Evolutionary conservation across 2,888 invertebrate species (phyloP).

Genomic region (Apodemia duryi): DNA sequence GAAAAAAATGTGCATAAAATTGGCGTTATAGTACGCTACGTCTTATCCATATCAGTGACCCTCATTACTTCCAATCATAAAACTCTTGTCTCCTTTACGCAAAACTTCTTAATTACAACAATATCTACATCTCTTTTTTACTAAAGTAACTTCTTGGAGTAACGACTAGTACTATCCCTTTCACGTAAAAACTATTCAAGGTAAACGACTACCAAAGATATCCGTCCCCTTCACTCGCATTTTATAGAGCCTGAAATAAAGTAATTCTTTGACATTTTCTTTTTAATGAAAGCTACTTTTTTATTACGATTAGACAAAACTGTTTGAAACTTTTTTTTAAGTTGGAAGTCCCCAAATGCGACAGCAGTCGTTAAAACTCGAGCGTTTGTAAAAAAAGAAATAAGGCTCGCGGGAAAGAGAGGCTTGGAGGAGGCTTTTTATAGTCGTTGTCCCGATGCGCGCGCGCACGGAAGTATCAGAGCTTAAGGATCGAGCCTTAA

Average conservation of each 20-base stretch:
- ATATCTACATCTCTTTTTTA: conserved; percentile 69
- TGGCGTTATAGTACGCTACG: conserved; percentile 1
- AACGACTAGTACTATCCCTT: conserved; percentile 63
- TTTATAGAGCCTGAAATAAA: conserved; percentile 45
- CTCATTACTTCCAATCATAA: conserved; percentile 70
- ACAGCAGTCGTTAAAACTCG: conserved; percentile 49
- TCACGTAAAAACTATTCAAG: conserved; percentile 50
- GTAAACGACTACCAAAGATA: conserved; percentile 45
- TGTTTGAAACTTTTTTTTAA: conserved; percentile 48
- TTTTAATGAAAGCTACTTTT: conserved; percentile 46
- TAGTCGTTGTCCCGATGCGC: conserved; percentile 75
- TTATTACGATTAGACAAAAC: conserved; percentile 56
- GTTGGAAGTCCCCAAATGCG: conserved; percentile 54
- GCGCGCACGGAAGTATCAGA: conserved; percentile 72
- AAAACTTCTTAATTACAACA: conserved; percentile 65
- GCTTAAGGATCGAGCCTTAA: conserved; percentile 72
- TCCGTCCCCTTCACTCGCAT: conserved; percentile 51
- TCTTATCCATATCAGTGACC: conserved; percentile 62
- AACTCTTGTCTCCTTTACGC: conserved; percentile 73
- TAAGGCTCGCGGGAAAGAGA: conserved; percentile 73
- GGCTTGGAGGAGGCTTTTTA: conserved; percentile 70
- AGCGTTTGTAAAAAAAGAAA: conserved; percentile 65
- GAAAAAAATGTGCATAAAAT: neutral
- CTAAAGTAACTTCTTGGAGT: conserved; percentile 54
- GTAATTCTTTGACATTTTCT: conserved; percentile 46